A percentile compares a stretch with the other conserved stretches of the same genome.
These are phyloP conservation scores for Biston betularia DNA, from an alignment of 2,888 invertebrate species.

Conservation along the genomic window DNA sequence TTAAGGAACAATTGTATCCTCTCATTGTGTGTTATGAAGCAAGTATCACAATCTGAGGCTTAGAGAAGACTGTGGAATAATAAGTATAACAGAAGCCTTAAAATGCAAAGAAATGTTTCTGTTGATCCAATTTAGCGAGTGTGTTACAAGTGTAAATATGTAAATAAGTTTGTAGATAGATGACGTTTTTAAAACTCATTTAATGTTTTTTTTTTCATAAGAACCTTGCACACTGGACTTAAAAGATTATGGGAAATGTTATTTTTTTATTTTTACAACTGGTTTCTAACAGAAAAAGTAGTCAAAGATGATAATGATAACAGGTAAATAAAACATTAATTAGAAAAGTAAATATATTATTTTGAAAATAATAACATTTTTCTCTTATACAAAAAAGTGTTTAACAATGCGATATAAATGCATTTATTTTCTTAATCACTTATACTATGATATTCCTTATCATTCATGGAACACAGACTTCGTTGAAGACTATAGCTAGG, in stretches of 20 bases:
- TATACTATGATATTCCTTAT: no score
- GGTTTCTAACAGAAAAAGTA: no score
- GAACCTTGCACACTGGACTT: neutral
- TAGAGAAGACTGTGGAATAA: constrained; percentile 13
- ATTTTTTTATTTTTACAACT: neutral
- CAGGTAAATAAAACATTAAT: no score
- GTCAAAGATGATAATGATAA: no score
- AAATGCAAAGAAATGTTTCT: constrained; percentile 32
- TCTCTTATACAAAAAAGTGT: no score
- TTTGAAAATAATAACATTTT: no score
- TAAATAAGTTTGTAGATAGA: constrained; percentile 19
- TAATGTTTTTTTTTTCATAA: constrained; percentile 5
- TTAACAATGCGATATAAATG: no score
- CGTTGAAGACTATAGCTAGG: no score
- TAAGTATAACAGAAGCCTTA: constrained; percentile 35
- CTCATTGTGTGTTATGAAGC: constrained; percentile 1
- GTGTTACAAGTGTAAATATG: constrained; percentile 20
- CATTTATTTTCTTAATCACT: no score
- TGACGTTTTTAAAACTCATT: constrained; percentile 24
- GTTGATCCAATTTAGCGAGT: constrained; percentile 31
- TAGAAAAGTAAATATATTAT: no score
- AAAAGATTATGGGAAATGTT: neutral
- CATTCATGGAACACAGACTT: no score
- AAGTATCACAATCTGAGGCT: constrained; percentile 2
- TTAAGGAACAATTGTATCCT: constrained; percentile 24